Conservation (phyloP, 2,797 vertebrate species). For the Sebastes umbrosus region DNA sequence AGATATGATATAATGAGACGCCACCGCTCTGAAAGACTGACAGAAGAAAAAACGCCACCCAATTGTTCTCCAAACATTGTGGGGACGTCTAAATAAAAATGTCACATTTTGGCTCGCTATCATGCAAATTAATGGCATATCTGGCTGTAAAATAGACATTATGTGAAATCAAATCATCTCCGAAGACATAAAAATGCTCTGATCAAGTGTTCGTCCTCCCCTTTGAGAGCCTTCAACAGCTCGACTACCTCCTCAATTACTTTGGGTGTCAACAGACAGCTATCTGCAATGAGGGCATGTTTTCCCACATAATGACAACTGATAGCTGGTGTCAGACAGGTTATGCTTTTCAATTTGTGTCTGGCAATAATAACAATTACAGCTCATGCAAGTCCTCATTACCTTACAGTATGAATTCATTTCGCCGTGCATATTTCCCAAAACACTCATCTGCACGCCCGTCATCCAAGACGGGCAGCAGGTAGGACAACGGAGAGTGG, state of each 20-base stretch:
- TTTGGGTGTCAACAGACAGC: conserved; percentile 84
- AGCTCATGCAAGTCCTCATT: conserved; percentile 84
- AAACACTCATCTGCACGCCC: conserved; percentile 54
- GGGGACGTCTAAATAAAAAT: conserved; percentile 81
- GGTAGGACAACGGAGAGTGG: conserved; percentile 17
- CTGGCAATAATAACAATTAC: conserved; percentile 87
- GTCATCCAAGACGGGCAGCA: conserved; percentile 38
- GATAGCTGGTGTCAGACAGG: conserved; percentile 85
- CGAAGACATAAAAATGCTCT: conserved; percentile 82
- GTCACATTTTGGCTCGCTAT: conserved; percentile 81
- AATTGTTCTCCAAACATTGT: conserved; percentile 83
- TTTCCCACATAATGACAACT: conserved; percentile 85
- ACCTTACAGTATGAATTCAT: conserved; percentile 73
- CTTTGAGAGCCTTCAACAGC: conserved; percentile 78
- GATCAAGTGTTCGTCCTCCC: conserved; percentile 83
- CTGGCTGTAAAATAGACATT: conserved; percentile 84
- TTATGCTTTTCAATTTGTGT: conserved; percentile 86
- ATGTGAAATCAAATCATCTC: conserved; percentile 86
- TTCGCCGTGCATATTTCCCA: conserved; percentile 66
- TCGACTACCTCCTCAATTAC: conserved; percentile 84
- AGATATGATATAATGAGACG: conserved; percentile 85
- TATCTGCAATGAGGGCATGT: conserved; percentile 78
- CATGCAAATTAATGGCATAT: conserved; percentile 84
- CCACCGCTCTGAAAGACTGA: conserved; percentile 74
- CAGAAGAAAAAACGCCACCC: conserved; percentile 80